Percentiles rank a stretch among this genome's conserved stretches.
Evolutionary conservation across 2,888 invertebrate species (phyloP).

Genomic region (Phyllotreta cruciferae): DNA sequence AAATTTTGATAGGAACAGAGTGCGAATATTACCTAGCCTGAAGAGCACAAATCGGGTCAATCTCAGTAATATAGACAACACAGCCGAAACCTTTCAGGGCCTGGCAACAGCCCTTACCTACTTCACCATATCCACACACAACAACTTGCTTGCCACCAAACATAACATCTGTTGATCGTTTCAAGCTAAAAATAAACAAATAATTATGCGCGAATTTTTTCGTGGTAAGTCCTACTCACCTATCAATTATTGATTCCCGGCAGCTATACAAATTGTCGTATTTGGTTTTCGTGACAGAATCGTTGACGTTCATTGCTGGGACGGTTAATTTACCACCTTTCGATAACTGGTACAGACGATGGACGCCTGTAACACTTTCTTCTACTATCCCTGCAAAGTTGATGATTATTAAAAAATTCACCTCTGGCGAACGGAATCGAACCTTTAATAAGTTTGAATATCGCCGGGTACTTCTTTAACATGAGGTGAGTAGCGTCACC

Average conservation of each 20-base stretch:
- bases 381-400: conserved; percentile 84
- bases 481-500: conserved; percentile 96
- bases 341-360: conserved; percentile 92
- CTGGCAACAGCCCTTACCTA: conserved; percentile 96
- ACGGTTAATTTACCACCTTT: conserved; percentile 93
- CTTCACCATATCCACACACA: conserved; percentile 96
- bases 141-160: conserved; percentile 97
- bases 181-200: conserved; percentile 60
- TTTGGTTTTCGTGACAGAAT: conserved; percentile 97
- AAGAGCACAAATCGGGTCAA: conserved; percentile 96
- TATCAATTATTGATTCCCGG: conserved; percentile 88
- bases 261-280: conserved; percentile 97
- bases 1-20: neutral
- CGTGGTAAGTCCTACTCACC: conserved; percentile 59
- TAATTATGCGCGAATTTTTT: neutral
- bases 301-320: conserved; percentile 98
- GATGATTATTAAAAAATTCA: conserved; percentile 3
- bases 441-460: conserved; percentile 93
- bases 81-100: conserved; percentile 94
- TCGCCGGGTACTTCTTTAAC: conserved; percentile 92
- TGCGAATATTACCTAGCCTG: conserved; percentile 78
- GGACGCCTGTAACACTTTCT: conserved; percentile 98
- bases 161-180: conserved; percentile 94
- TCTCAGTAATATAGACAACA: conserved; percentile 92
- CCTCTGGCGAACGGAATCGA: conserved; percentile 24